phyloP scores from a whole-genome alignment of 35 echinoderm and acorn worm species.

The Acanthaster planci region DNA sequence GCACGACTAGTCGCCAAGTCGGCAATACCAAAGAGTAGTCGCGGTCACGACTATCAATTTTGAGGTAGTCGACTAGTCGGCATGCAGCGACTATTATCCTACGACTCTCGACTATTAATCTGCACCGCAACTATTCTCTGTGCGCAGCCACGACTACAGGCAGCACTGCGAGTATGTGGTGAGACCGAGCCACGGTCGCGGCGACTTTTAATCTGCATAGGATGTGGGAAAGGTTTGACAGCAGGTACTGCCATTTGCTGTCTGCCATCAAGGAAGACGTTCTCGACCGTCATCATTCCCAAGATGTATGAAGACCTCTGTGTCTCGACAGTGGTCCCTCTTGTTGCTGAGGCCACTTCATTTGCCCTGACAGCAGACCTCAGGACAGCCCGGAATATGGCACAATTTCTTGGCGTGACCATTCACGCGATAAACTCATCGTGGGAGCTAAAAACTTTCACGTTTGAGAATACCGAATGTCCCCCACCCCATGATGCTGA shows the following conservation, averaged over 20 bases:
- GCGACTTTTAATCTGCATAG: too few relatives aligned
- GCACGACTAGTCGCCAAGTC: too few relatives aligned
- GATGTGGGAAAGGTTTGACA: too few relatives aligned
- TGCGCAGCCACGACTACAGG: too few relatives aligned
- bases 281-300: background rate
- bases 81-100: too few relatives aligned
- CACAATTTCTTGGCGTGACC: constrained; percentile 38
- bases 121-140: too few relatives aligned
- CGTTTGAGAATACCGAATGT: constrained; percentile 4
- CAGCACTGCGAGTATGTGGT: too few relatives aligned
- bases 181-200: too few relatives aligned
- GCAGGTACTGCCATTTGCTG: background rate
- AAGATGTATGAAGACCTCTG: constrained; percentile 35
- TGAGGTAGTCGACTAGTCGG: too few relatives aligned
- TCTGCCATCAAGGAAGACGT: constrained; percentile 41
- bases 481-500: constrained; percentile 14
- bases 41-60: too few relatives aligned
- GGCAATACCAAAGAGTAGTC: too few relatives aligned
- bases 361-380: constrained; percentile 42
- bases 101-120: too few relatives aligned
- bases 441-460: constrained; percentile 23
- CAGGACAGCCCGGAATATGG: constrained; percentile 30
- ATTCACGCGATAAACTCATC: background rate
- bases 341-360: background rate
- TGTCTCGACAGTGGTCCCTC: background rate